Percentiles rank a stretch among this genome's conserved stretches.
Conservation (phyloP, 1,140 invertebrate species). For the Drosophila sproati region DNA sequence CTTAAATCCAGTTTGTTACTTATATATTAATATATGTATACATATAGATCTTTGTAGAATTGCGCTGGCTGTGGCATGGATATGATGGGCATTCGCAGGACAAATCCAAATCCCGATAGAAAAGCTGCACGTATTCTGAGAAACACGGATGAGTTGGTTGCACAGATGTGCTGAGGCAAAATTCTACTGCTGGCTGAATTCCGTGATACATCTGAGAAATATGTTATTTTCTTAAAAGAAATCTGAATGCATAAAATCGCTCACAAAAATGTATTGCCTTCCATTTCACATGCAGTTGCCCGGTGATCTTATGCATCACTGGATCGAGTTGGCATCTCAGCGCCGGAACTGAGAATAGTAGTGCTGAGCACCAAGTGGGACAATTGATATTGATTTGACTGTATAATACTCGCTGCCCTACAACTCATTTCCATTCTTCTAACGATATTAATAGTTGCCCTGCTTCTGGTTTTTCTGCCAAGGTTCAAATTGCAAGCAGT, state of each 20-base stretch:
- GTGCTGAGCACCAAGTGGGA: constrained; percentile 20
- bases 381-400: constrained; percentile 6
- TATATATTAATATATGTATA: not conserved
- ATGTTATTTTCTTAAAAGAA: constrained; percentile 48
- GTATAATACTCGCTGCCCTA: too few species aligned
- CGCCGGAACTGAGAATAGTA: not conserved
- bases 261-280: constrained; percentile 56
- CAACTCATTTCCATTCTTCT: not conserved
- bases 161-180: constrained; percentile 27
- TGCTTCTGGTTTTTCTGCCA: not conserved
- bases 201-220: constrained; percentile 51
- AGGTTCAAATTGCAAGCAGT: not conserved
- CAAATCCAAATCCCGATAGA: too few species aligned
- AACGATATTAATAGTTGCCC: not conserved
- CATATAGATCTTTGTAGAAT: too few species aligned
- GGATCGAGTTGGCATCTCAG: not conserved
- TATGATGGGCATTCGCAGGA: not conserved
- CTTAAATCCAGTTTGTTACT: not conserved
- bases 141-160: constrained; percentile 1
- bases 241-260: constrained; percentile 31
- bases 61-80: not conserved
- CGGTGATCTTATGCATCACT: constrained; percentile 55
- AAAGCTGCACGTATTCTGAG: constrained; percentile 44
- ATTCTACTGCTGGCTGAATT: constrained; percentile 52
- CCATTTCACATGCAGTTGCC: constrained; percentile 66